Evolutionary conservation across 2,797 vertebrate genomes (phyloP).

Genomic region (Paramormyrops hopkinsi): DNA sequence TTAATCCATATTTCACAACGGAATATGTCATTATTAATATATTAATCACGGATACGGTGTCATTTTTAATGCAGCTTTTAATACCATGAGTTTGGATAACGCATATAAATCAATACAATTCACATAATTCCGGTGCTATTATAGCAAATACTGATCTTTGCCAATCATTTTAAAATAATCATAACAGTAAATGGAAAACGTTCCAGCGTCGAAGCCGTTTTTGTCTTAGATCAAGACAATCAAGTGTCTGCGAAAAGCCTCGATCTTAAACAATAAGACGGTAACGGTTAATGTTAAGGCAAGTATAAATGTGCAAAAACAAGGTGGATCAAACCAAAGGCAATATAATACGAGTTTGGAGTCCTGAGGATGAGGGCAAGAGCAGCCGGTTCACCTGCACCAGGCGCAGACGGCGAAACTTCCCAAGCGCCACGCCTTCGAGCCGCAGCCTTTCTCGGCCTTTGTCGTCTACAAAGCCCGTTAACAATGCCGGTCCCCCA

Average conservation of each 20-base stretch:
- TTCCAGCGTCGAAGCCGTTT: neutral
- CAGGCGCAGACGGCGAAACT: neutral
- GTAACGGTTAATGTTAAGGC: neutral
- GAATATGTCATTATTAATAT: neutral
- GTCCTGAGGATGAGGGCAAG: neutral
- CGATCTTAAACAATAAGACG: neutral
- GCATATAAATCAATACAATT: neutral
- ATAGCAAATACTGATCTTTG: neutral
- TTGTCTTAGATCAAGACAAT: neutral
- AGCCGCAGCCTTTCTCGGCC: neutral
- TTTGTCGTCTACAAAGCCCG: neutral
- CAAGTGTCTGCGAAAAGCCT: neutral
- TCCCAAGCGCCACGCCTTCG: constrained; percentile 10
- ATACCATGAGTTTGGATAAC: neutral
- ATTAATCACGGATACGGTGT: neutral
- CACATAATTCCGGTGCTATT: neutral
- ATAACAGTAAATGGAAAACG: neutral
- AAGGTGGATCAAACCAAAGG: neutral
- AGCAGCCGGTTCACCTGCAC: neutral
- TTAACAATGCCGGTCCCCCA: neutral
- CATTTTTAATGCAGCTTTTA: neutral
- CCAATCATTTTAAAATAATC: neutral
- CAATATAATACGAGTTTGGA: neutral
- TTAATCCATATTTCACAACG: neutral
- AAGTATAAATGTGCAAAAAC: neutral